Evolutionary conservation across 1,140 invertebrate species (phyloP).

Genomic region (Drosophila burlai): DNA sequence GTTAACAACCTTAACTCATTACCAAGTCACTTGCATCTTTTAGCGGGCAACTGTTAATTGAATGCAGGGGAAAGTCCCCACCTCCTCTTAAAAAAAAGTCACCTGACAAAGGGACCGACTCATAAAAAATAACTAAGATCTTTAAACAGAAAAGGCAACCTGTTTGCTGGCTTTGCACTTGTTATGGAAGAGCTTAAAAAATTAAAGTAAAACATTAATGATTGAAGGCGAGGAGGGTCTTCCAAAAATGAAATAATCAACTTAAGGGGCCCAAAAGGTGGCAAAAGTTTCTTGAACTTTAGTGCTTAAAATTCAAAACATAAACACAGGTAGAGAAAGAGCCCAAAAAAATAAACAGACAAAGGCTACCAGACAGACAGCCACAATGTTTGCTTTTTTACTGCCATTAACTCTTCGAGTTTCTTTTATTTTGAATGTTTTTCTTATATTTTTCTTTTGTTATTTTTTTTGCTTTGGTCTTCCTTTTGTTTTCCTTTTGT

Average conservation of each 20-base stretch:
- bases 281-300: conserved; percentile 59
- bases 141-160: conserved; percentile 19
- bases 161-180: conserved; percentile 22
- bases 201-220: conserved; percentile 44
- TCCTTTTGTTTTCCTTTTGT: neutral
- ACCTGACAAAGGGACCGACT: conserved; percentile 46
- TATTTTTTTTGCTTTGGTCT: no score
- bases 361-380: conserved; percentile 16
- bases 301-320: conserved; percentile 53
- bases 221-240: conserved; percentile 24
- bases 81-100: neutral
- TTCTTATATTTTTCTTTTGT: neutral
- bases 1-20: conserved; percentile 7
- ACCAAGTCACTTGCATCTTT: conserved; percentile 16
- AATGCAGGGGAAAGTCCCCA: conserved; percentile 9
- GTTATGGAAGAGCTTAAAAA: conserved; percentile 3
- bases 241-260: conserved; percentile 56
- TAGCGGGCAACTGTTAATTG: conserved; percentile 45
- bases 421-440: conserved; percentile 12
- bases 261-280: conserved; percentile 15
- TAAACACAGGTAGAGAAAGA: conserved; percentile 15
- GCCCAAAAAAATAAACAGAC: conserved; percentile 13
- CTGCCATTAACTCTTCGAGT: neutral
- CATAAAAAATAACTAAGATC: conserved; percentile 10
- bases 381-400: conserved; percentile 36